phyloP scores from a whole-genome alignment of 2,113 vertebrate species.

The Oryzias javanicus region DNA sequence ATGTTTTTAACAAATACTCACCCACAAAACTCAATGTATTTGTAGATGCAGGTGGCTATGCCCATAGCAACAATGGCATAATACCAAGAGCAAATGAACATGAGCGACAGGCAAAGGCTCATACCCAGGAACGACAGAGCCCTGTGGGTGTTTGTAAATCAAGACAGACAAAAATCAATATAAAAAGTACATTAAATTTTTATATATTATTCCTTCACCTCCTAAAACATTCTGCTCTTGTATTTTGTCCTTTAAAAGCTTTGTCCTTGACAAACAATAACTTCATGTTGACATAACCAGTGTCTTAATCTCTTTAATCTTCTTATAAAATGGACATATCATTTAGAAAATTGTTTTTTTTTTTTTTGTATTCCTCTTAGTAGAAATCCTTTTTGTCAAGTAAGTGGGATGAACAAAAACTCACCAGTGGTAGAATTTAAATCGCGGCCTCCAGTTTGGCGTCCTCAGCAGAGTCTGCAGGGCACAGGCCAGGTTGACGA shows the following conservation, averaged over 20 bases:
- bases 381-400: background rate
- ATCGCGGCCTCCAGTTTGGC: conserved; percentile 96
- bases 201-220: no score
- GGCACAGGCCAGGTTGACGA: conserved; percentile 95
- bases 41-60: conserved; percentile 97
- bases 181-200: no score
- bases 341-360: no score
- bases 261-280: no score
- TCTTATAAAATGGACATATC: no score
- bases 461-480: conserved; percentile 95
- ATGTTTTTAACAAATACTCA: conserved; percentile 66
- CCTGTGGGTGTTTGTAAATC: conserved; percentile 71
- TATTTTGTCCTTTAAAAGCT: no score
- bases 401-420: background rate
- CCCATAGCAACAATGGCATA: conserved; percentile 96
- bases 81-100: conserved; percentile 99
- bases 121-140: conserved; percentile 97
- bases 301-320: no score
- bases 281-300: no score
- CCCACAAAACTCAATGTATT: conserved; percentile 98
- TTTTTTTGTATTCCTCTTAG: no score
- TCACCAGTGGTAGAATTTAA: conserved; percentile 98
- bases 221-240: no score
- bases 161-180: no score
- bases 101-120: conserved; percentile 95